Base-by-base conservation (phyloP, 1,140 invertebrate species). In the Panulirus ornatus region DNA sequence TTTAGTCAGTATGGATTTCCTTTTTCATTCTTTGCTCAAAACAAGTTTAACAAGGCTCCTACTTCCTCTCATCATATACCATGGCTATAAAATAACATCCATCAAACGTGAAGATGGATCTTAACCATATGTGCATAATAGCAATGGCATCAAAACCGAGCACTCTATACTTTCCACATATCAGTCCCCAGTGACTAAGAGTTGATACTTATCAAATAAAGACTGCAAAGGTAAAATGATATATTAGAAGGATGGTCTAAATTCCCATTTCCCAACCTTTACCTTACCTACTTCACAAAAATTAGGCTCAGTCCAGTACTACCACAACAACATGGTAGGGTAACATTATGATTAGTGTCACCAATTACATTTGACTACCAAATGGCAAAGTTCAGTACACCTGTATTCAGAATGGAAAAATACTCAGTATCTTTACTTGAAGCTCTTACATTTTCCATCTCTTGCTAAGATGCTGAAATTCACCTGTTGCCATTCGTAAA, bases 361-460 rank as follows among this genome's bases (percentile, higher is more conserved):
- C 58, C 27, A 34, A 66, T 66, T 66, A 66, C 27, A 66, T 27
- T 3, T 8, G 30, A 66, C 58, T 66, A 66, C 58, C 58, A 27
- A 27, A 30, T 66, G 58, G 58, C 58, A 19, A 54, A 36, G 42
- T 9, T 44, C 14, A 27, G 22, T 27, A 44, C n/a, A 79, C 14
- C 76, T 79, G 36, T 9, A 34, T 81, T 58, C 47, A 81, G 27
- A 36, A 54, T 81, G 36, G 76, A 27, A 81, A 51, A 54, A 58
- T 54, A 22, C 19, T 54, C 27, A 58, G 51, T 34, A 36, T 54
- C 16, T 38, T 63, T 0, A 54, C n/a, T 34, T n/a, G n/a, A 51
- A 58, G 14, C 54, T 22, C 19, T 3, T 30, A n/a, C 58, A 66
- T 66, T 66, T 66, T 19, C 3, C 54, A 66, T 9, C 27, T 66